These are phyloP conservation scores for Vultur gryphus DNA, from an alignment of 2,797 vertebrate genomes.

Conservation along the genomic window DNA sequence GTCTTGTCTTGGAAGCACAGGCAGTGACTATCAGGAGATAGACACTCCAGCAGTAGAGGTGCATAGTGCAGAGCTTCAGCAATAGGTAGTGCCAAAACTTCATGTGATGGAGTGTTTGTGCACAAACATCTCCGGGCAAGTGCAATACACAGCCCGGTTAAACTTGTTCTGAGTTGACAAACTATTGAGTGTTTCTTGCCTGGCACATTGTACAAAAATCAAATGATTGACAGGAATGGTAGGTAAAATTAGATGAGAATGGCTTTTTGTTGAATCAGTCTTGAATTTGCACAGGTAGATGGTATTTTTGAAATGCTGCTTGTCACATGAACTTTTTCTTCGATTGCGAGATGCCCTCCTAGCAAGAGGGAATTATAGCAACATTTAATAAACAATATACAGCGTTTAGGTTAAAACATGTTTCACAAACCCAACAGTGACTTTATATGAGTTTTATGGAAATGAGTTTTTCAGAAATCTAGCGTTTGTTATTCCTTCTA, in stretches of 20 bases:
- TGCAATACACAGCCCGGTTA: not conserved
- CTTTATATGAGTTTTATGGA: not conserved
- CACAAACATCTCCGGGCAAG: not conserved
- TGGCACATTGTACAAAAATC: not conserved
- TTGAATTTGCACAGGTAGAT: not conserved
- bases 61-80: not conserved
- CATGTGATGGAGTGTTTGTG: not conserved
- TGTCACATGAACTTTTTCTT: slow-evolving; percentile 2
- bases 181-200: not conserved
- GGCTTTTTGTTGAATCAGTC: not conserved
- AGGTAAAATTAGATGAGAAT: not conserved
- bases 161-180: not conserved
- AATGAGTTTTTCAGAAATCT: slow-evolving; percentile 19
- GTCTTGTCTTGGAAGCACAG: not conserved
- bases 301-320: not conserved
- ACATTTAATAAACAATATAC: not conserved
- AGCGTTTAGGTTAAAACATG: not conserved
- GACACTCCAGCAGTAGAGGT: not conserved
- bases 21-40: not conserved
- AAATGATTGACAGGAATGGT: not conserved
- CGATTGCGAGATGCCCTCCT: not conserved
- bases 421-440: not conserved
- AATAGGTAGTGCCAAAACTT: not conserved
- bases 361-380: not conserved
- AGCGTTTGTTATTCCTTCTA: not conserved